Base-by-base conservation (phyloP, 2,888 invertebrate species). In the Cryptops parisi region DNA sequence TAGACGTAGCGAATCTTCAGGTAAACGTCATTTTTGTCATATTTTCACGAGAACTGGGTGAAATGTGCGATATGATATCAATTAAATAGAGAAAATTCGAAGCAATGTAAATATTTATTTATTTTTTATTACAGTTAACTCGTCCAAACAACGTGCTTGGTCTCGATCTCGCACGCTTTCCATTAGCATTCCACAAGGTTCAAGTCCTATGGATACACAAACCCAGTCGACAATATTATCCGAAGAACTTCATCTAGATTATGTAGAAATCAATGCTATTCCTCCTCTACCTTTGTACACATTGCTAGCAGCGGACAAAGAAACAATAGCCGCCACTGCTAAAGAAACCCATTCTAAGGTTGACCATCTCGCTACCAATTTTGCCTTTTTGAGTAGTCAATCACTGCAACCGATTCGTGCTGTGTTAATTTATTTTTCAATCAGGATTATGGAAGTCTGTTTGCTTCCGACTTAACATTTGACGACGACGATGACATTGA, bases 211-310 rank as follows among this genome's bases (percentile, higher is more conserved):
- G 47, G 85, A 87, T 65, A 88, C 87, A 56, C 72, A 82, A 57
- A 88, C 82, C 63, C 79, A 80, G 53, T 84, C 83, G 61, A 82
- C 82, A 58, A 67, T 65, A 60, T 82, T 85, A 62, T 83, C 85
- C 0, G 89, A 91, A 66, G 91, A 91, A 64, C 74, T 90, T 39
- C 86, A 84, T 59, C 70, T 91, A 52, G 91, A 91, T 70, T 94
- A 94, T 66, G 86, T 93, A 0, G 97, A 98, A 70, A 84, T 97
- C 55, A 88, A 88, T 1, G 91, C 96, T n/a, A 93, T 99, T 60
- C 93, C 98, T 1, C 96, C 98, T 0, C 72, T 99, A 50, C 98
- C 98, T 0, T 72, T 99, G 21, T 97, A 94, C 86, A 93, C 93
- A 2, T 74, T 99, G 1, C 74, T 98, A 5, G 87, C 89, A 26